Evolutionary conservation across 1,140 invertebrate species (phyloP), one percentile per base, ranked within the genome.

Genomic region (Sesamia nonagrioides): DNA sequence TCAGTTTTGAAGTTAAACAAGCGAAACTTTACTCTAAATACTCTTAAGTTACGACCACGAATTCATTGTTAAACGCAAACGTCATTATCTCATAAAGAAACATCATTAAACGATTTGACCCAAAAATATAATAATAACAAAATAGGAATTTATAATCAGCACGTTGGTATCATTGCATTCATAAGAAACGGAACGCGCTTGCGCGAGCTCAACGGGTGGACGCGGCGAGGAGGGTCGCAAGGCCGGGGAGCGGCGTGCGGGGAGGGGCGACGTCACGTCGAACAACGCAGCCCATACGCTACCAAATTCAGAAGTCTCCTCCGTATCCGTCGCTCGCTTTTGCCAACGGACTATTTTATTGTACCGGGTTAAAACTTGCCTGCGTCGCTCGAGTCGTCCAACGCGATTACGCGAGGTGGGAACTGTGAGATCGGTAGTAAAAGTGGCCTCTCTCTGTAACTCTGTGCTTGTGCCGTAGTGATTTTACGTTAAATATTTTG

Each of bases 401-500:
- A 91, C 88, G 90, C 89, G 90, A 91, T 94, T 93, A 92, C 89
- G 86, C 91, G 93, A 93, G 86, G 90, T 91, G 86, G 87, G 86
- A 92, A 88, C 87, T 86, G 84, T 80, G 87, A 86, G 85, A 82
- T 86, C 78, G 82, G 77, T 89, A 87, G 89, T 91, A 91, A 91
- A 91, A 93, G 90, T 91, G 86, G 80, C 78, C 83, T 84, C 83
- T n/a, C n/a, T 89, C 80, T 86, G 79, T 83, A 81, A 81, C 79
- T 84, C 63, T 79, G 84, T 86, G n/a, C n/a, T 60, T 52, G 60
- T 77, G 58, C 71, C 74, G 78, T 82, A 75, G 81, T 84, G 81
- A 85, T 83, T 78, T 90, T 87, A 77, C 75, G 78, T 83, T 83
- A 72, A 85, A 84, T 83, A 78, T 69, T 75, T 71, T 48, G 52